Evolutionary conservation across 1,140 invertebrate species (phyloP), one percentile per base, ranked within the genome.

Genomic region (Bombus balteatus): DNA sequence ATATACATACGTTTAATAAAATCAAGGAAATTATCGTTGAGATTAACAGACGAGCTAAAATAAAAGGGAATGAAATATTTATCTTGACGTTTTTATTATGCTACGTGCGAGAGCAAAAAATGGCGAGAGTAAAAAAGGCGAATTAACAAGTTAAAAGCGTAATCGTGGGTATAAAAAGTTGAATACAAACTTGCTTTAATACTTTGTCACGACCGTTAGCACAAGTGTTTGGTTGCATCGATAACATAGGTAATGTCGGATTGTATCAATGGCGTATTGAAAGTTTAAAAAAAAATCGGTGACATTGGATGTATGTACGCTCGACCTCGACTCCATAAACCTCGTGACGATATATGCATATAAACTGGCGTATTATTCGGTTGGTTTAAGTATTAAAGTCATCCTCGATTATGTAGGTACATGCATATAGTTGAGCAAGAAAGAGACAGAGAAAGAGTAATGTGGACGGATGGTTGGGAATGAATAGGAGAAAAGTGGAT

Each of bases 311-410:
- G 32, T 39, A n/a, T 2, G 32, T 15, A 32, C 25, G 3, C 59
- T 68, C 25, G 83, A 83, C 62, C 72, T 81, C 74, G 53, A 53
- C 57, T 88, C 43, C 12, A 43, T 65, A 28, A 74, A 41, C 90
- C 81, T 83, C 88, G 86, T 90, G 91, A 94, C 91, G 88, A 92
- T 93, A 94, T 85, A 90, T 92, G 92, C 92, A 92, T 92, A 85
- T 91, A 91, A 93, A 94, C 90, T 92, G 85, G 85, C 75, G 82
- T 82, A 92, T 93, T 92, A 93, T 93, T 92, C 79, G 71, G 86
- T 41, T 81, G 81, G 91, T 93, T 91, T 90, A 92, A 91, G 92
- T 90, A 91, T 90, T 92, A 88, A 90, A 87, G 87, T 78, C 77
- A 75, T 71, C 70, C 32, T n/a, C 34, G n/a, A 28, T 62, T 71